Evolutionary conservation across 2,888 invertebrate species (phyloP).

Genomic region (Sthenelais limicola): DNA sequence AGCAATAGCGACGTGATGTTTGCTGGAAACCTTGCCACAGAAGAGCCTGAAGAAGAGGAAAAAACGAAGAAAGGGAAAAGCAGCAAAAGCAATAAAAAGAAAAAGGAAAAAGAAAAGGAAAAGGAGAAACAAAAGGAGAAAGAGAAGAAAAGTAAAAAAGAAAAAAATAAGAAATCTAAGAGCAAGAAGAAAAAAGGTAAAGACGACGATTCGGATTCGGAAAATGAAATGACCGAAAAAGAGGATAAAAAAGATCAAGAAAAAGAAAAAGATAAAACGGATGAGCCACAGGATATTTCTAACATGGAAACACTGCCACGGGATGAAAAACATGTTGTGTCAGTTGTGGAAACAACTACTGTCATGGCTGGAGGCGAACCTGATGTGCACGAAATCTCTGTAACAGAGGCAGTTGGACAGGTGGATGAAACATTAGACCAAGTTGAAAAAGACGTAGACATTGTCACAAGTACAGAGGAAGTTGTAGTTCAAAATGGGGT

Average conservation of each 20-base stretch:
- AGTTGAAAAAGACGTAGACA: too few relatives aligned
- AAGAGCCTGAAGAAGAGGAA: conserved; percentile 4
- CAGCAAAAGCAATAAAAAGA: background rate
- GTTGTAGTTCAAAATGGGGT: too few relatives aligned
- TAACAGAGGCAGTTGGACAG: too few relatives aligned
- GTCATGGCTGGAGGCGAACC: too few relatives aligned
- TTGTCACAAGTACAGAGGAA: too few relatives aligned
- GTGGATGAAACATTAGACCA: too few relatives aligned
- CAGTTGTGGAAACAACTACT: too few relatives aligned
- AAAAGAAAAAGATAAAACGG: too few relatives aligned
- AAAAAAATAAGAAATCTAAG: conserved; percentile 7
- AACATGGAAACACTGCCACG: conserved; percentile 24
- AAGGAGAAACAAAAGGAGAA: background rate
- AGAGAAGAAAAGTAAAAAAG: conserved; percentile 5
- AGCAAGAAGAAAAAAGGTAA: background rate
- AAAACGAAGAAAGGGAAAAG: conserved; percentile 9
- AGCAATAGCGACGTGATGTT: conserved; percentile 22
- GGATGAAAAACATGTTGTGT: background rate
- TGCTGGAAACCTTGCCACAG: background rate
- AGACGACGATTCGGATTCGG: background rate
- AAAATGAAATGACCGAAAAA: too few relatives aligned
- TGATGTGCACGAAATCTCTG: too few relatives aligned
- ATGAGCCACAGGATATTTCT: background rate
- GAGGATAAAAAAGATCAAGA: background rate
- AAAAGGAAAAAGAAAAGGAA: conserved; percentile 26